These are phyloP conservation scores for Eledona agricola DNA, from an alignment of 2,888 invertebrate species.

Conservation along the genomic window DNA sequence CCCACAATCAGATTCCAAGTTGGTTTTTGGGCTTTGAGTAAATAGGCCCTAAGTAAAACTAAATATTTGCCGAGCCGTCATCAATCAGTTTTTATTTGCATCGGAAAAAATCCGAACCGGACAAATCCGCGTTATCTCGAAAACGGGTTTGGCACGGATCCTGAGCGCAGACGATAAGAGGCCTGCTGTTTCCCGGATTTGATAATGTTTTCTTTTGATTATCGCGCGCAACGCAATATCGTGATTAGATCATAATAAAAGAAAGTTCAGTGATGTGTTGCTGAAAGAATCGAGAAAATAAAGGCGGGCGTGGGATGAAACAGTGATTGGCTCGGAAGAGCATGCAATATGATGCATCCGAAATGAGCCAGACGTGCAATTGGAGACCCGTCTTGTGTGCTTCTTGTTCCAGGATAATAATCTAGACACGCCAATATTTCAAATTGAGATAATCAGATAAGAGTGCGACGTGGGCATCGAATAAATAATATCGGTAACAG, in stretches of 20 bases:
- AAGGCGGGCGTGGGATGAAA: too few relatives aligned
- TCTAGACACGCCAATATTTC: constrained; percentile 43
- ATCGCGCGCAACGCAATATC: too few relatives aligned
- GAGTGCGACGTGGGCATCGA: constrained; percentile 7
- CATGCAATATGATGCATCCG: constrained; percentile 23
- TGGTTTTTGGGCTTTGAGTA: constrained; percentile 20
- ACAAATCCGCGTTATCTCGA: constrained; percentile 9
- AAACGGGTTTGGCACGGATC: constrained; percentile 3
- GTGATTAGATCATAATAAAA: too few relatives aligned
- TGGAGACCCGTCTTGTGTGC: constrained; percentile 37
- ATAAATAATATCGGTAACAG: constrained; percentile 28
- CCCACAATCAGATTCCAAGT: constrained; percentile 16
- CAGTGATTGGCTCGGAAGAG: constrained; percentile 17
- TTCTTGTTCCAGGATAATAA: constrained; percentile 35
- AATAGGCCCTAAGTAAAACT: constrained; percentile 14
- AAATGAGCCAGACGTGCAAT: constrained; percentile 37
- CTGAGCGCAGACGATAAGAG: constrained; percentile 11
- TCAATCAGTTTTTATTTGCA: constrained; percentile 23
- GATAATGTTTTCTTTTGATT: too few relatives aligned
- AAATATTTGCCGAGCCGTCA: constrained; percentile 24
- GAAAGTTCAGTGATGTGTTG: too few relatives aligned
- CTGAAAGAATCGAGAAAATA: too few relatives aligned
- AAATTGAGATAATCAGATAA: constrained; percentile 42
- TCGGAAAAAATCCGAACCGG: constrained; percentile 5
- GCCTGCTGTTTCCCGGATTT: constrained; percentile 4